Conservation (phyloP, 2,113 vertebrate species). For the Geothlypis trichas region DNA sequence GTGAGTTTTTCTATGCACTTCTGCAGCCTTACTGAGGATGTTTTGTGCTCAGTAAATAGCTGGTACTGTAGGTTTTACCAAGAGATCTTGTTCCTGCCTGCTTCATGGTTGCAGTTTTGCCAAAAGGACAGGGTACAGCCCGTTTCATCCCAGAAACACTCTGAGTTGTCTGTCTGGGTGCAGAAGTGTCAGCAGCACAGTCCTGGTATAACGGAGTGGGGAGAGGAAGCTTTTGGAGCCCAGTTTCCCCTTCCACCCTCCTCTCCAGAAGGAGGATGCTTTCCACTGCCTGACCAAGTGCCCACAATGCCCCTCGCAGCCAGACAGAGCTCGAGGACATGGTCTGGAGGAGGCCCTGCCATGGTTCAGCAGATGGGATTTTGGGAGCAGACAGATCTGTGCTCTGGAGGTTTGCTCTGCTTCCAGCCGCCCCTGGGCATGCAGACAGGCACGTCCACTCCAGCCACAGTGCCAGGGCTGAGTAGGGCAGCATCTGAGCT, state of each 20-base stretch:
- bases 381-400: slow-evolving; percentile 13
- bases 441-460: background rate
- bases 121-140: background rate
- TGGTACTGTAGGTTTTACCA: background rate
- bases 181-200: background rate
- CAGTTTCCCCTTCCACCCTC: background rate
- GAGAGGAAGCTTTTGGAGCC: background rate
- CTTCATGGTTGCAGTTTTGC: background rate
- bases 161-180: background rate
- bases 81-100: background rate
- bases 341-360: background rate
- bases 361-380: slow-evolving; percentile 3
- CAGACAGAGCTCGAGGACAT: background rate
- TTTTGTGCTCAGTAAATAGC: background rate
- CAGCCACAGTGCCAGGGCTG: background rate
- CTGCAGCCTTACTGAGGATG: background rate
- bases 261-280: background rate
- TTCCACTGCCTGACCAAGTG: background rate
- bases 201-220: background rate
- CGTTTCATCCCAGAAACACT: accelerated
- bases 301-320: accelerated
- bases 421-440: background rate
- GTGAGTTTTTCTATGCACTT: background rate
- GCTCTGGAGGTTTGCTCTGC: background rate
- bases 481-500: background rate